A percentile compares a stretch with the other conserved stretches of the same genome.
Evolutionary conservation across 2,797 vertebrate genomes (phyloP).

Genomic region (Benthosema pterotum): DNA sequence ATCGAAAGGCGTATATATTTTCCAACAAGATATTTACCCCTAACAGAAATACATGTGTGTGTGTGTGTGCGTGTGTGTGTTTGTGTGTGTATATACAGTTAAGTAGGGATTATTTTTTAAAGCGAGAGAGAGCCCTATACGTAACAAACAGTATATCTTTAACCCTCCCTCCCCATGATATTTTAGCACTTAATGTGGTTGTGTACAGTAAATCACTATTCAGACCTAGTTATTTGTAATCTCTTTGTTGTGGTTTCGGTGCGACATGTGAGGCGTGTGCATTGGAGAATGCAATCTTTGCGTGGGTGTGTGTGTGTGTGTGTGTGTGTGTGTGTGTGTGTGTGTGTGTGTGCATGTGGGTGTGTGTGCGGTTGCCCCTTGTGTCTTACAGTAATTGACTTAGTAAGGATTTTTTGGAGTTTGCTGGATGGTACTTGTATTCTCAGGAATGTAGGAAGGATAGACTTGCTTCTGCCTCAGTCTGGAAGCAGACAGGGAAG

Average conservation of each 20-base stretch:
- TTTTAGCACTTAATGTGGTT: slow-evolving; percentile 80
- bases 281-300: not conserved
- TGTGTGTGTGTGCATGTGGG: slow-evolving; percentile 56
- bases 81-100: slow-evolving; percentile 46
- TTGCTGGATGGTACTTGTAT: slow-evolving; percentile 76
- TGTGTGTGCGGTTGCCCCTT: slow-evolving; percentile 50
- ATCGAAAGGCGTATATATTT: slow-evolving; percentile 77
- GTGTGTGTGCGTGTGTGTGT: too few species aligned
- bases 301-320: slow-evolving; percentile 53
- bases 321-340: slow-evolving; percentile 25
- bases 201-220: slow-evolving; percentile 80
- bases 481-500: slow-evolving; percentile 68
- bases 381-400: slow-evolving; percentile 75
- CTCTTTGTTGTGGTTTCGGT: slow-evolving; percentile 60
- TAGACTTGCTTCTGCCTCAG: slow-evolving; percentile 75
- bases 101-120: slow-evolving; percentile 80
- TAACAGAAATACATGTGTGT: slow-evolving; percentile 44
- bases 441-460: slow-evolving; percentile 78
- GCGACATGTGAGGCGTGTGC: too few species aligned
- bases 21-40: slow-evolving; percentile 73
- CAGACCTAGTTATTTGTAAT: slow-evolving; percentile 71
- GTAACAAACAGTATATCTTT: slow-evolving; percentile 75
- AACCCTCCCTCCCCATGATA: slow-evolving; percentile 56
- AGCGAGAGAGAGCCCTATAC: slow-evolving; percentile 75
- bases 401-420: slow-evolving; percentile 74